Evolutionary conservation across 1,140 invertebrate genomes (phyloP), one percentile per base, ranked within the genome.

Genomic region (Drosophila lacertosa): DNA sequence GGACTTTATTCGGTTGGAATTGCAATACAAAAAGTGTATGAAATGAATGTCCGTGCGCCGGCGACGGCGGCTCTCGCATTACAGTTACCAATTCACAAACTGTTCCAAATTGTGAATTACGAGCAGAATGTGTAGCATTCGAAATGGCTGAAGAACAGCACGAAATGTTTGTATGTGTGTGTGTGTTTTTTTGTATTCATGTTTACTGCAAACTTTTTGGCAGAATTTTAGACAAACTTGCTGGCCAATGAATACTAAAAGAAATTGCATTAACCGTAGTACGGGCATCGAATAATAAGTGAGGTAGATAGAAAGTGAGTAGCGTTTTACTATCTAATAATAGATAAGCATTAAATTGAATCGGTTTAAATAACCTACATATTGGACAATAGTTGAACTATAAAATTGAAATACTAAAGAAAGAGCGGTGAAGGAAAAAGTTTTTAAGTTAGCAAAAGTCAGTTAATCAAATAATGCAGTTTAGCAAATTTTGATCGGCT

Each of bases 51-150:
- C 13, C 33, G 40, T 35, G 18, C 47, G 10, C 26, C 26, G n/a
- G 13, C 45, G 6, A 2, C 13, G 20, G 9, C n/a, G 13, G 26
- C n/a, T 24, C 35, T 33, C 33, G 45, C 44, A 40, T 50, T 60
- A 59, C 45, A 39, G 35, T 60, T 59, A 18, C 55, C 64, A 50
- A 60, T 59, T 33, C 42, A 59, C 20, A 40, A 54, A 54, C n/a
- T 40, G 51, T 20, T 26, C 35, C 13, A 50, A 50, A 33, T 42
- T 42, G 53, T 65, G 39, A 64, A 54, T 53, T 40, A 63, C 53
- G 50, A 64, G 60, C 15, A 53, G 16, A 22, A 29, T 48, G 45
- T 48, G 24, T 20, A 29, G 24, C 20, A 48, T 24, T 10, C 16
- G 7, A 39, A 54, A 54, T 16, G 33, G 48, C 48, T 20, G 13